Evolutionary conservation across 2,888 invertebrate species (phyloP), one percentile per base, ranked within the genome.

Genomic region (Galerucella pusilla): DNA sequence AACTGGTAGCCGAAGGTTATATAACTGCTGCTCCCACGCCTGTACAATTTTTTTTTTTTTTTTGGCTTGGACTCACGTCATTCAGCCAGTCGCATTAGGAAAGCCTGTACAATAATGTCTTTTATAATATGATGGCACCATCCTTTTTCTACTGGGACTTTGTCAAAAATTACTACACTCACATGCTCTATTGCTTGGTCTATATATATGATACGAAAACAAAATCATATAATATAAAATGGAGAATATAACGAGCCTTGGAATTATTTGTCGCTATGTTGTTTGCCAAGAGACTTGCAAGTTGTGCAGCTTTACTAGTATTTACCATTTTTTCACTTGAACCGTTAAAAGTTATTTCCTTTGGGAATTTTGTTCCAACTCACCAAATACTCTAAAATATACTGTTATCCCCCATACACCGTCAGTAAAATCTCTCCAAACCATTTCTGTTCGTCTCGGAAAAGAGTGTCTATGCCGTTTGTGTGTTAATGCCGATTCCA

Each of bases 401-500:
- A 20, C 57, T 20, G 9, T 57, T 57, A 20, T 57, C 57, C 57
- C 57, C 57, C 16, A 57, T 57, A 11, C 57, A 57, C 57, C 57
- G 57, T 57, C 57, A 10, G 57, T 57, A 20, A 57, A 57, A 57
- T 57, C 57, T 57, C 57, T 16, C 57, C 57, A 16, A 57, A 20
- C 16, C 16, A 20, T 57, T 57, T 57, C 57, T 57, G 20, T 57
- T 57, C 57, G 57, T 57, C 57, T 57, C 16, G 57, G 57, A 20
- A 57, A 57, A 57, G 57, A 57, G 57, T 57, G 57, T 57, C 63
- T 63, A 42, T 42, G 63, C 35, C 63, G 63, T 42, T 63, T 63
- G 63, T 42, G 42, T 63, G 63, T 42, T 42, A 42, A 12, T 63
- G 63, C n/a, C 63, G 63, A n/a, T 63, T 42, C 63, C 63, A 57